Evolutionary conservation across 2,113 vertebrate species (phyloP).

Genomic region (Pedetes capensis): DNA sequence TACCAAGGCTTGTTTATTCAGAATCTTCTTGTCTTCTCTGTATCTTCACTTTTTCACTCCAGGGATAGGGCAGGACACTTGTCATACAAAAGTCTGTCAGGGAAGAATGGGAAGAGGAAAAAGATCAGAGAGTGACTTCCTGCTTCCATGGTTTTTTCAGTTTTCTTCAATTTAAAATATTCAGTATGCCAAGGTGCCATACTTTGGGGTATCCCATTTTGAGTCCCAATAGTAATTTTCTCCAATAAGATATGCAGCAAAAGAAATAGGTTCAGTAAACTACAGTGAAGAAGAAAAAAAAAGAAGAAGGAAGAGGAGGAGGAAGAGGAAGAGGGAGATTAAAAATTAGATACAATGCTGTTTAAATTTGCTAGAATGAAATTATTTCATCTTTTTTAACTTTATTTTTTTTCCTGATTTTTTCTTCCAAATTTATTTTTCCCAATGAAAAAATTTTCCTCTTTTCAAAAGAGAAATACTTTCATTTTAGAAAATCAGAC

Average conservation of each 20-base stretch:
- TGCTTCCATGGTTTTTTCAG: not conserved
- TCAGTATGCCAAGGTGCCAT: not conserved
- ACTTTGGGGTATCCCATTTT: not conserved
- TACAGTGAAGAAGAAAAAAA: not conserved
- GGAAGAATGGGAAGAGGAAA: too few species aligned
- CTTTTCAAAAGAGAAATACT: conserved; percentile 22
- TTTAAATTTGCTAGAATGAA: not conserved
- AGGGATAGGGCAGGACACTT: not conserved
- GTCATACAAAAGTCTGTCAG: too few species aligned
- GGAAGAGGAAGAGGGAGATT: not conserved
- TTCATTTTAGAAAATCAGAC: conserved; percentile 34
- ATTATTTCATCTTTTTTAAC: conserved; percentile 16
- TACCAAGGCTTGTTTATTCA: not conserved
- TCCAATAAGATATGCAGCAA: not conserved
- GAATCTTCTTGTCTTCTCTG: not conserved
- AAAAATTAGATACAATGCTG: not conserved
- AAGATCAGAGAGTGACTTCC: not conserved
- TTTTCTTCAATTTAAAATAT: not conserved
- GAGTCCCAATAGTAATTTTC: not conserved
- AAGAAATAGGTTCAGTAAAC: conserved; percentile 20
- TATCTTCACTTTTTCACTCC: not conserved
- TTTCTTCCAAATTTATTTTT: conserved; percentile 31
- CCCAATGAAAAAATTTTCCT: not conserved
- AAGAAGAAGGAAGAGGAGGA: not conserved
- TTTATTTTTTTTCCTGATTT: conserved; percentile 38